Percentiles rank a stretch among this genome's conserved stretches.
These are phyloP conservation scores for Drosophila lini DNA, from an alignment of 1,140 invertebrate species.

Conservation along the genomic window DNA sequence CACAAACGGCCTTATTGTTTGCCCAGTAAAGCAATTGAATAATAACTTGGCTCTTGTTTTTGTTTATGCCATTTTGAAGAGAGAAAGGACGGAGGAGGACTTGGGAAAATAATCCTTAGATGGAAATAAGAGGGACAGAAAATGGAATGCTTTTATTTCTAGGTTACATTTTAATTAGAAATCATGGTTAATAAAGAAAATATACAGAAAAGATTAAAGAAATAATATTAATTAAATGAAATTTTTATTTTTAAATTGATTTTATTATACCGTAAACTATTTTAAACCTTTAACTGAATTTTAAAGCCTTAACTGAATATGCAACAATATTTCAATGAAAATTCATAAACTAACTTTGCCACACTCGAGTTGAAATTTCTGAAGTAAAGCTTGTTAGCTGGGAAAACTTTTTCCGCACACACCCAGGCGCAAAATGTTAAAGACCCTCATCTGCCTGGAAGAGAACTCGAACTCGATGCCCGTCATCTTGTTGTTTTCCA, in stretches of 20 bases:
- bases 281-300: background rate
- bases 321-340: background rate
- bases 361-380: background rate
- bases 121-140: background rate
- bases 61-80: constrained; percentile 12
- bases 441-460: constrained; percentile 8
- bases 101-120: constrained; percentile 1
- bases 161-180: too few relatives aligned
- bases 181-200: background rate
- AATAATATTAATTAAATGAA: background rate
- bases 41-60: constrained; percentile 19
- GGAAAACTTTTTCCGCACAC: background rate
- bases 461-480: constrained; percentile 23
- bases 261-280: background rate
- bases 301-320: constrained; percentile 1
- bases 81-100: background rate
- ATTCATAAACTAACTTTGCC: constrained; percentile 1
- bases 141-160: background rate
- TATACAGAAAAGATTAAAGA: background rate
- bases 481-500: constrained; percentile 33
- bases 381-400: constrained; percentile 1
- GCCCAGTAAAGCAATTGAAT: constrained; percentile 8
- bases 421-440: background rate
- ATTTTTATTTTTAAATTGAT: too few relatives aligned
- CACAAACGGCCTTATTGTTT: constrained; percentile 14